These are phyloP conservation scores for Drosophila repleta DNA, from an alignment of 1,140 invertebrate genomes.

Conservation along the genomic window DNA sequence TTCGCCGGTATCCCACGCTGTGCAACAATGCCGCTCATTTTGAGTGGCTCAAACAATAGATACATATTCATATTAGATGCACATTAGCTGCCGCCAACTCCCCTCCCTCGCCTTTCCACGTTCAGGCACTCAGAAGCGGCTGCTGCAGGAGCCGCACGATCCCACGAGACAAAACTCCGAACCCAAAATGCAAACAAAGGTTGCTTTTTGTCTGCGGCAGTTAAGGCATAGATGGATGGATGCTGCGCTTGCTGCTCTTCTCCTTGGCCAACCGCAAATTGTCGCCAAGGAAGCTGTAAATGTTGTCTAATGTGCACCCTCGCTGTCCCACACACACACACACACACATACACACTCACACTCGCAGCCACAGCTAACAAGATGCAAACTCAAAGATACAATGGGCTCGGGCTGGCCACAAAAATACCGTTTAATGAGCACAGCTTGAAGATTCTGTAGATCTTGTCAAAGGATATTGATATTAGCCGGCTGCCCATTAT, in stretches of 20 bases:
- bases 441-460: conserved; percentile 60
- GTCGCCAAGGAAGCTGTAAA: conserved; percentile 52
- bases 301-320: conserved; percentile 41
- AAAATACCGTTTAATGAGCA: conserved; percentile 74
- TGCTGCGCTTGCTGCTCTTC: conserved; percentile 4
- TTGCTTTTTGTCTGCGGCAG: conserved; percentile 41
- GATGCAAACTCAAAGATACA: conserved; percentile 52
- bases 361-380: conserved; percentile 28
- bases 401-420: conserved; percentile 38
- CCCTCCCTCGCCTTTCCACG: conserved; percentile 2
- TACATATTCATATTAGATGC: conserved; percentile 62
- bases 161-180: conserved; percentile 3
- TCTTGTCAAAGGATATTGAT: conserved; percentile 57
- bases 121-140: conserved; percentile 39
- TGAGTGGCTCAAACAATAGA: conserved; percentile 41
- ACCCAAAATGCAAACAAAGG: conserved; percentile 38
- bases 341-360: conserved; percentile 12
- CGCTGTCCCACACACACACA: conserved; percentile 29
- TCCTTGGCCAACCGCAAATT: conserved; percentile 52
- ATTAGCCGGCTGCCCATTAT: conserved; percentile 53
- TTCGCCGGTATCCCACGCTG: conserved; percentile 36
- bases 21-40: conserved; percentile 44
- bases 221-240: conserved; percentile 40
- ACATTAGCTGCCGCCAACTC: conserved; percentile 50
- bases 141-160: conserved; percentile 30